phyloP scores from a whole-genome alignment of 2,888 invertebrate genomes.

The Nemapogon koenigi region DNA sequence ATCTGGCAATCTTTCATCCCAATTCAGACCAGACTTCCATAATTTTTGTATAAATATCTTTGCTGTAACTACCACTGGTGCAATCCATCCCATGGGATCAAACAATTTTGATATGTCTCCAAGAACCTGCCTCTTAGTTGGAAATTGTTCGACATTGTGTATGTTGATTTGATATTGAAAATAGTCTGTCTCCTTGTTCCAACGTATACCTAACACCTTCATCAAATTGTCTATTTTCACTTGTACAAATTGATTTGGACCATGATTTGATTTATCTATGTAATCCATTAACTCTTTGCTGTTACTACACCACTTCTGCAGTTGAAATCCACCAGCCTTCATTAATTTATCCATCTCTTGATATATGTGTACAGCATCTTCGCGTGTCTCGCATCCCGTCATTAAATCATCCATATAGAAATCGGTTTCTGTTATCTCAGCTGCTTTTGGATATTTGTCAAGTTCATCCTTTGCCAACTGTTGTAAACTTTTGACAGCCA shows the following conservation, averaged over 20 bases:
- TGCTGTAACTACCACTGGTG: conserved; percentile 16
- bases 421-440: conserved; percentile 8
- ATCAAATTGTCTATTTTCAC: conserved; percentile 16
- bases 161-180: conserved; percentile 17
- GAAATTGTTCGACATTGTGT: conserved; percentile 7
- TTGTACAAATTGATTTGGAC: conserved; percentile 1
- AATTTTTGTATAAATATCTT: conserved; percentile 19
- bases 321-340: conserved; percentile 6
- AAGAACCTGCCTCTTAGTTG: conserved; percentile 19
- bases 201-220: conserved; percentile 20
- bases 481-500: conserved; percentile 16
- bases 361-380: conserved; percentile 1
- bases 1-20: conserved; percentile 16
- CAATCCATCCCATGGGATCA: conserved; percentile 22
- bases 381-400: conserved; percentile 3
- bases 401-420: conserved; percentile 8
- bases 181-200: conserved; percentile 18
- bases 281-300: background rate
- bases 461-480: conserved; percentile 15
- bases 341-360: conserved; percentile 4
- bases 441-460: conserved; percentile 13
- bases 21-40: conserved; percentile 15
- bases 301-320: conserved; percentile 10
- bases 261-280: background rate
- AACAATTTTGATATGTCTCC: conserved; percentile 20